phyloP scores from a whole-genome alignment of 1,140 invertebrate genomes.

The Marisa cornuarietis region DNA sequence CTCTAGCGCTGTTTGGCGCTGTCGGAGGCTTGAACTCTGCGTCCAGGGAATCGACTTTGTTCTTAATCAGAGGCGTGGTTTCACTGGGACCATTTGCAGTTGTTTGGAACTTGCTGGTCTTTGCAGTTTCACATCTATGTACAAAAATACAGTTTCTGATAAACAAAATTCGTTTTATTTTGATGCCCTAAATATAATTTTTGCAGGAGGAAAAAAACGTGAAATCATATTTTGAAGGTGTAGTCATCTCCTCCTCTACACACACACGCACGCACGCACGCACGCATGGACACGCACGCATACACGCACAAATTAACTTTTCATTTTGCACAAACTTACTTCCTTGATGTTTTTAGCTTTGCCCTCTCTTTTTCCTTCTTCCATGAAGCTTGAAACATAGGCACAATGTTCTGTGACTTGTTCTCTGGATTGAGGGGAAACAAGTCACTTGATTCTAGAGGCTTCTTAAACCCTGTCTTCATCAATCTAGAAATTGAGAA shows the following conservation, averaged over 20 bases:
- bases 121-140: background rate
- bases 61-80: background rate
- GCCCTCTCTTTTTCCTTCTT: background rate
- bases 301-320: no score
- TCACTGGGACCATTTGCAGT: background rate
- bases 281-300: no score
- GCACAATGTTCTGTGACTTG: background rate
- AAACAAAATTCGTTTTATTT: no score
- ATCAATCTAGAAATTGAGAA: background rate
- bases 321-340: background rate
- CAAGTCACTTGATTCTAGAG: background rate
- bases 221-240: no score
- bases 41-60: background rate
- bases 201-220: no score
- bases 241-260: no score
- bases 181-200: no score
- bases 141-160: no score
- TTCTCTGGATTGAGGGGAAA: background rate
- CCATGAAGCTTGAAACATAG: background rate
- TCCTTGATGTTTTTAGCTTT: background rate
- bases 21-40: background rate
- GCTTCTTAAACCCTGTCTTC: background rate
- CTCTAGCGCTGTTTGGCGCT: background rate
- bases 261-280: no score
- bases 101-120: background rate